Conservation (phyloP, 1,140 invertebrate species). For the Drosophila cardini region DNA sequence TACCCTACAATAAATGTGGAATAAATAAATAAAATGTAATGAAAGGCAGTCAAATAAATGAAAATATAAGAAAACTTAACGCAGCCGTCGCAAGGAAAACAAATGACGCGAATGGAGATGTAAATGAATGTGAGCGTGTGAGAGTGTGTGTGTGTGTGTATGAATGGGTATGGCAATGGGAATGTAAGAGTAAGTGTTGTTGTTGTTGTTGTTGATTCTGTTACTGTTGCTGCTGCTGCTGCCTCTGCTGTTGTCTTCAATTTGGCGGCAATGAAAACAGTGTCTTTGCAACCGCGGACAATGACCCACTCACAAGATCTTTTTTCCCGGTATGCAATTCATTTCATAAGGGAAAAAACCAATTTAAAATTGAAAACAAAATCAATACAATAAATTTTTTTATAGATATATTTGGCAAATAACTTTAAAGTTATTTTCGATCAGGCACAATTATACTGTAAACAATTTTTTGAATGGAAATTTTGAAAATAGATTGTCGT, state of each 20-base stretch:
- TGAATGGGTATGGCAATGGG: slow-evolving; percentile 11
- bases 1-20: slow-evolving; percentile 77
- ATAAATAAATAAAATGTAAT: slow-evolving; percentile 83
- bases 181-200: slow-evolving; percentile 10
- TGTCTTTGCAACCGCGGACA: slow-evolving; percentile 26
- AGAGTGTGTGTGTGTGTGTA: slow-evolving; percentile 12
- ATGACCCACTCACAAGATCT: slow-evolving; percentile 45
- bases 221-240: slow-evolving; percentile 24
- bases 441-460: too few species aligned
- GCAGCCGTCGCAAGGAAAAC: slow-evolving; percentile 48
- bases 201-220: slow-evolving; percentile 16
- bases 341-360: not conserved
- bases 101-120: slow-evolving; percentile 24
- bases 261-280: slow-evolving; percentile 49
- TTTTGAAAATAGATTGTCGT: slow-evolving; percentile 16
- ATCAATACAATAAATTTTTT: slow-evolving; percentile 8
- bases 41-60: slow-evolving; percentile 78
- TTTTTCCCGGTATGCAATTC: not conserved
- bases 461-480: slow-evolving; percentile 13
- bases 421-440: too few species aligned
- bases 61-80: slow-evolving; percentile 81
- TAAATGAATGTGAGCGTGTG: slow-evolving; percentile 28
- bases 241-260: slow-evolving; percentile 40
- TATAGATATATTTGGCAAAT: not conserved
- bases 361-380: slow-evolving; percentile 17